Percentiles rank a stretch among this genome's conserved stretches.
phyloP scores from a whole-genome alignment of 92 coral and sea anemone genomes.

The Desmophyllum pertusum region DNA sequence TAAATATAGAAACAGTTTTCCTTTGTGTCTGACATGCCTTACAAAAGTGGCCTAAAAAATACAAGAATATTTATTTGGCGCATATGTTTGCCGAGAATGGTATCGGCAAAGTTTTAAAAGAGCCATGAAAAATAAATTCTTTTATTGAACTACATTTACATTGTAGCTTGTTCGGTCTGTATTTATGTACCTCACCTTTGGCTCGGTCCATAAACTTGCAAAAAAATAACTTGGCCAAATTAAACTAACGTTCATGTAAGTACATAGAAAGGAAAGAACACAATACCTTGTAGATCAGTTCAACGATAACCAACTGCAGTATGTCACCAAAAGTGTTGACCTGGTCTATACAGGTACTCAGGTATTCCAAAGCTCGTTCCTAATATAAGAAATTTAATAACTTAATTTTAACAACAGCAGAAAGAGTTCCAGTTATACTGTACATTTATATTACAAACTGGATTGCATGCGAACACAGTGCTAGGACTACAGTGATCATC shows the following conservation, averaged over 20 bases:
- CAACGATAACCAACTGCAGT: slow-evolving; percentile 95
- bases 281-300: slow-evolving; percentile 96
- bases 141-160: too few species aligned
- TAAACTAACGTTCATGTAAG: background rate
- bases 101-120: too few species aligned
- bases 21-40: too few species aligned
- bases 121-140: too few species aligned
- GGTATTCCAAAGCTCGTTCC: slow-evolving; percentile 97
- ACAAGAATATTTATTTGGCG: too few species aligned
- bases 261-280: background rate
- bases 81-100: too few species aligned
- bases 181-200: too few species aligned
- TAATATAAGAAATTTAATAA: slow-evolving; percentile 18
- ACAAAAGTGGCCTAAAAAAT: too few species aligned
- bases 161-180: too few species aligned
- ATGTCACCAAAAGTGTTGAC: slow-evolving; percentile 99
- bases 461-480: background rate
- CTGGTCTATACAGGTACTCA: slow-evolving; percentile 98
- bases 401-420: background rate
- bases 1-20: too few species aligned
- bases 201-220: too few species aligned
- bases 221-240: too few species aligned
- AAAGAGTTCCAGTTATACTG: background rate
- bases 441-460: background rate
- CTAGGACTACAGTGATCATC: background rate